A percentile compares a stretch with the other conserved stretches of the same genome.
phyloP scores from a whole-genome alignment of 1,140 invertebrate genomes.

The Lucilia sericata region DNA sequence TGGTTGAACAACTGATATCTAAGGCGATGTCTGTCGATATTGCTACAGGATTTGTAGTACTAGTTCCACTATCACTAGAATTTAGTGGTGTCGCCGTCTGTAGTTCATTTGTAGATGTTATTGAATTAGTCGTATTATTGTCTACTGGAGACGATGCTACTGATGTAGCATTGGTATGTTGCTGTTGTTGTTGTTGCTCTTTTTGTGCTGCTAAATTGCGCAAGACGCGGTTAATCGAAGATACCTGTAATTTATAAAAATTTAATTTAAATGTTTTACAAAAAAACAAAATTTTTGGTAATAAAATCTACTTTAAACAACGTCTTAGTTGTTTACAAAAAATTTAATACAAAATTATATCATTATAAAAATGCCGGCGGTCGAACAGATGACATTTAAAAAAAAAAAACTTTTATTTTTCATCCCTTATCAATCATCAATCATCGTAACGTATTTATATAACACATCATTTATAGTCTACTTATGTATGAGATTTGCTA shows the following conservation, averaged over 20 bases:
- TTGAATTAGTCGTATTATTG: constrained; percentile 14
- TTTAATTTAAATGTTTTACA: no score
- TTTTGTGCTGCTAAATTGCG: constrained; percentile 97
- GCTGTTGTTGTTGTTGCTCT: constrained; percentile 51
- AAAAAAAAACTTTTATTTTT: no score
- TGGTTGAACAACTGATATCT: constrained; percentile 45
- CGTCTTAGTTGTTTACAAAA: no score
- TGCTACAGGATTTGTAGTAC: neutral
- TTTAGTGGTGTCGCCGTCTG: neutral
- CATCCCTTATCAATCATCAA: no score
- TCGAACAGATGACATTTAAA: no score
- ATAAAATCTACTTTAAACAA: no score
- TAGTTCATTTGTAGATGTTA: constrained; percentile 27
- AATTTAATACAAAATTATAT: no score
- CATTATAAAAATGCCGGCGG: no score
- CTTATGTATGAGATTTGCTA: no score
- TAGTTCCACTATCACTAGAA: neutral
- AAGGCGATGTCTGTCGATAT: constrained; percentile 35
- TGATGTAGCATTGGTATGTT: constrained; percentile 25
- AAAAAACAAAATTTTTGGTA: no score
- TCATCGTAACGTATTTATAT: no score
- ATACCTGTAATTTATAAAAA: constrained; percentile 36
- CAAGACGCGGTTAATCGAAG: constrained; percentile 95
- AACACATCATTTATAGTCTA: no score
- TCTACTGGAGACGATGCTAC: neutral